A percentile compares a stretch with the other conserved stretches of the same genome.
Evolutionary conservation across 2,113 vertebrate species (phyloP).

Genomic region (Ptilorrhoa leucosticta): DNA sequence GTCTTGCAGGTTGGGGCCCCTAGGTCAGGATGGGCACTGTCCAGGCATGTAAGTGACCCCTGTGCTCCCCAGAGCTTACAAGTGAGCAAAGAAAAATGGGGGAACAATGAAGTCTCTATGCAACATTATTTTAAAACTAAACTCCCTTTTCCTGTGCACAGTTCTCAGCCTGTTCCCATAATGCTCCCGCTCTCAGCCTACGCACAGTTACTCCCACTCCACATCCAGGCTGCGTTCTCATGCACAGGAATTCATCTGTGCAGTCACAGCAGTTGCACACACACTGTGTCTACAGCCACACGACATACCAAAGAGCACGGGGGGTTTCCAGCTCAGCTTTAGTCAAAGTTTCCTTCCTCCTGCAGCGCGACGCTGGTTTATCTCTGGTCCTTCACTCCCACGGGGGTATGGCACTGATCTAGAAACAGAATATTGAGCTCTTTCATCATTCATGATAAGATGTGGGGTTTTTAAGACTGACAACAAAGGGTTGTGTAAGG

Average conservation of each 20-base stretch:
- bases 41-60: neutral
- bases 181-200: neutral
- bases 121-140: neutral
- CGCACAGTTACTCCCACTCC: neutral
- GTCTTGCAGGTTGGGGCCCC: neutral
- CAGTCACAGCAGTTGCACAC: neutral
- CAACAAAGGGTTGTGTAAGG: neutral
- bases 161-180: neutral
- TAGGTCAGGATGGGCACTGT: neutral
- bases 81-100: neutral
- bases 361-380: fast-evolving
- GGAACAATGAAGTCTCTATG: neutral
- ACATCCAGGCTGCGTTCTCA: neutral
- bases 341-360: conserved; percentile 22
- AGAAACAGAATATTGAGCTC: neutral
- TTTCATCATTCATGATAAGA: neutral
- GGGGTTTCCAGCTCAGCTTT: conserved; percentile 11
- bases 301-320: neutral
- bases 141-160: neutral
- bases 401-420: neutral
- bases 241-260: neutral
- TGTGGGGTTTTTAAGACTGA: neutral
- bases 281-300: neutral
- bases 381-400: neutral
- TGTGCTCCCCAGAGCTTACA: neutral